Percentiles rank a stretch among this genome's conserved stretches.
Conservation (phyloP, 2,113 vertebrate genomes). For the Lasiurus borealis region DNA sequence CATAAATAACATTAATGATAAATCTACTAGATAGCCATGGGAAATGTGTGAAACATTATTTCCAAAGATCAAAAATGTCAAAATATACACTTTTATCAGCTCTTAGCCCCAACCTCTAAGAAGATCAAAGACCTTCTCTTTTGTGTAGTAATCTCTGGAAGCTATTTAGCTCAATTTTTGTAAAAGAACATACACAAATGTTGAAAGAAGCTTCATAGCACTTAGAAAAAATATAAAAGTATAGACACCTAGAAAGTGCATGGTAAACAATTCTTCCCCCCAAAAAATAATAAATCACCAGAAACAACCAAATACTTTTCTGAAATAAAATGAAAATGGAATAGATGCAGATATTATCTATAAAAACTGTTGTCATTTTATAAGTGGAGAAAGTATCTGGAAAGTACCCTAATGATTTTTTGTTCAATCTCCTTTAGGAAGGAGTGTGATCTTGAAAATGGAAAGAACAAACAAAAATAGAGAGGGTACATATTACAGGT, state of each 20-base stretch:
- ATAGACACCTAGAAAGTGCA: constrained; percentile 35
- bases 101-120: constrained; percentile 68
- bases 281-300: neutral
- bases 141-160: constrained; percentile 58
- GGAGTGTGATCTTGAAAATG: neutral
- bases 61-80: constrained; percentile 68
- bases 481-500: neutral
- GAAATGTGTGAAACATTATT: constrained; percentile 68
- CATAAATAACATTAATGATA: constrained; percentile 62
- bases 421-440: neutral
- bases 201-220: constrained; percentile 1
- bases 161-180: constrained; percentile 42
- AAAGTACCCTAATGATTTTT: neutral
- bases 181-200: constrained; percentile 35
- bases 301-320: neutral
- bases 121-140: constrained; percentile 71
- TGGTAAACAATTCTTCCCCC: constrained; percentile 36
- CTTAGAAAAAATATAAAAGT: constrained; percentile 55
- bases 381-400: neutral
- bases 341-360: neutral
- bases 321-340: constrained; percentile 65
- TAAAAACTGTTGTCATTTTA: constrained; percentile 23
- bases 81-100: constrained; percentile 76
- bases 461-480: neutral
- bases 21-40: constrained; percentile 13